phyloP scores from a whole-genome alignment of 2,797 vertebrate genomes.

The Brotula barbata region DNA sequence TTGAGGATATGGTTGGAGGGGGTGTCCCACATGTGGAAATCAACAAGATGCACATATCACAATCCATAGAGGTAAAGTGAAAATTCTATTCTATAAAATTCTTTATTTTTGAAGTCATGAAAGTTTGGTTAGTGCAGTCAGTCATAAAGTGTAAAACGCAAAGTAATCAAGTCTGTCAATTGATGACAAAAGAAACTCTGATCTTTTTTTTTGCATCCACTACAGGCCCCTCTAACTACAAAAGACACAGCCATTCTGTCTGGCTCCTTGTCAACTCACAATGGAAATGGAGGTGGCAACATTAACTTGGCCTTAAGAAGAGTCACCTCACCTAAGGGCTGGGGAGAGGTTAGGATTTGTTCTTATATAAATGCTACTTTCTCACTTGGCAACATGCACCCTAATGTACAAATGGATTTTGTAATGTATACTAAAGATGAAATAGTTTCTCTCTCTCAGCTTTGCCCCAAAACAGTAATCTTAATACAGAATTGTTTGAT shows the following conservation, averaged over 20 bases:
- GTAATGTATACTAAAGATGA: neutral
- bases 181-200: too few species aligned
- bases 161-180: neutral
- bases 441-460: neutral
- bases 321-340: slow-evolving; percentile 93
- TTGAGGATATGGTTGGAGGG: slow-evolving; percentile 84
- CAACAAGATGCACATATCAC: slow-evolving; percentile 99
- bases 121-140: neutral
- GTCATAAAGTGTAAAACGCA: neutral
- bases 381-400: neutral
- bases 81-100: neutral
- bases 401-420: neutral
- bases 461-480: neutral
- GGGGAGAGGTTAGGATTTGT: slow-evolving; percentile 88
- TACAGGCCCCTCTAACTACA: slow-evolving; percentile 91
- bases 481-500: neutral
- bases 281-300: slow-evolving; percentile 94
- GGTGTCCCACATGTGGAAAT: slow-evolving; percentile 93
- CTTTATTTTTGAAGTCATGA: neutral
- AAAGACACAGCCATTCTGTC: slow-evolving; percentile 95
- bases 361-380: slow-evolving; percentile 12
- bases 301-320: slow-evolving; percentile 90
- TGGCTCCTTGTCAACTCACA: slow-evolving; percentile 97
- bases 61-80: slow-evolving; percentile 91
- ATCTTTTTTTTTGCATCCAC: slow-evolving; percentile 2